A percentile compares a stretch with the other conserved stretches of the same genome.
These are phyloP conservation scores for Megalops cyprinoides DNA, from an alignment of 2,797 vertebrate species.

Conservation along the genomic window DNA sequence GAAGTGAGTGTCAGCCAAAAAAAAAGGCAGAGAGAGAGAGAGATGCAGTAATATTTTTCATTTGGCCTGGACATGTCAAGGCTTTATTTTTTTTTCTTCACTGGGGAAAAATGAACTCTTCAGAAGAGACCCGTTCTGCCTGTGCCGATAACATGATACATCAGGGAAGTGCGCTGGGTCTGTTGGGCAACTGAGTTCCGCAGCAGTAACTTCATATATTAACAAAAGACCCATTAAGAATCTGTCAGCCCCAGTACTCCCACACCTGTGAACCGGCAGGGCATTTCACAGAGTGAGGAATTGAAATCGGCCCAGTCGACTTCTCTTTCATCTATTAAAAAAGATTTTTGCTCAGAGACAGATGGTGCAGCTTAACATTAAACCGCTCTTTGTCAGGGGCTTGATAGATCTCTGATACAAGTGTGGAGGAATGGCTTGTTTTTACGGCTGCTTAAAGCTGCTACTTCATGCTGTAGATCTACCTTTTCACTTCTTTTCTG, in stretches of 20 bases:
- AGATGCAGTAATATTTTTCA: not conserved
- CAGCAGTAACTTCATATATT: constrained; percentile 26
- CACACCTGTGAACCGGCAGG: constrained; percentile 39
- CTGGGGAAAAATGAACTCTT: constrained; percentile 1
- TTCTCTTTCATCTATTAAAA: constrained; percentile 40
- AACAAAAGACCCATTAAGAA: constrained; percentile 45
- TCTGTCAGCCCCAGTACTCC: constrained; percentile 27
- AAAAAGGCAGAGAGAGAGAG: not conserved
- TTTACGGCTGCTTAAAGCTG: not conserved
- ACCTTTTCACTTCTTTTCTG: constrained; percentile 14
- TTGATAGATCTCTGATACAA: constrained; percentile 13
- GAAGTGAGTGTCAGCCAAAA: not conserved
- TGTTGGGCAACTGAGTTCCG: constrained; percentile 17
- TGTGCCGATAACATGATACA: constrained; percentile 27
- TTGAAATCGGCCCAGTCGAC: not conserved
- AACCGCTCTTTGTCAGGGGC: constrained; percentile 27
- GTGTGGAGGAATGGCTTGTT: not conserved
- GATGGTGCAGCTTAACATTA: constrained; percentile 34
- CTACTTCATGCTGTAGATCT: not conserved
- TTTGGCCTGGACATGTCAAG: not conserved
- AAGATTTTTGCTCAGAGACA: constrained; percentile 32
- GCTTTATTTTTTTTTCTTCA: not conserved
- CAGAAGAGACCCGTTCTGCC: not conserved
- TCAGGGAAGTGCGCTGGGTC: not conserved
- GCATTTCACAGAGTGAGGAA: constrained; percentile 20